A percentile compares a stretch with the other conserved stretches of the same genome.
Conservation (phyloP, 2,113 vertebrate species). For the Passer domesticus region DNA sequence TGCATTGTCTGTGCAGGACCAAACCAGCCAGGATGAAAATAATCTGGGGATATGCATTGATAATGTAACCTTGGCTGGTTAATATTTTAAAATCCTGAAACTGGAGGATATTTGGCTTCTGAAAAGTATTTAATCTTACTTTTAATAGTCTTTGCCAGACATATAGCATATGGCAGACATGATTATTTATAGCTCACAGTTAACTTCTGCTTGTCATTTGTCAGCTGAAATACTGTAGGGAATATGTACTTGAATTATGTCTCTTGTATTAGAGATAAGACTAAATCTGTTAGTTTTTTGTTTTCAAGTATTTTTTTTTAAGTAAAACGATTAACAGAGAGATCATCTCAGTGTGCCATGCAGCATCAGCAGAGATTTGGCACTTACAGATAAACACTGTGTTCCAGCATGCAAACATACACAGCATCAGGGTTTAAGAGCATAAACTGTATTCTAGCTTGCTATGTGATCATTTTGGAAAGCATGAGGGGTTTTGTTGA, state of each 20-base stretch:
- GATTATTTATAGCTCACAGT: conserved; percentile 44
- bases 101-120: background rate
- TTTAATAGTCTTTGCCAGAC: conserved; percentile 3
- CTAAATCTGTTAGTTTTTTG: background rate
- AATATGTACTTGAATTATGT: background rate
- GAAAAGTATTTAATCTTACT: conserved; percentile 27
- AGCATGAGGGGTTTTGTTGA: background rate
- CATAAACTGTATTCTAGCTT: background rate
- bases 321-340: background rate
- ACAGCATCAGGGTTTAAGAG: background rate
- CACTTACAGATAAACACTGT: background rate
- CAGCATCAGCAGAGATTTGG: background rate
- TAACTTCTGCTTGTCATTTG: conserved; percentile 20
- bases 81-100: conserved; percentile 31
- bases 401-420: background rate
- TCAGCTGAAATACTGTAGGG: conserved; percentile 11
- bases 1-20: background rate
- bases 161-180: conserved; percentile 8
- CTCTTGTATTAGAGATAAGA: background rate
- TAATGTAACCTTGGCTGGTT: conserved; percentile 11
- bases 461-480: background rate
- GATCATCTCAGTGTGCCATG: background rate
- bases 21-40: background rate
- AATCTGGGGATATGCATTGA: background rate
- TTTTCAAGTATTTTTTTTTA: background rate